These are phyloP conservation scores for Ateles fusciceps DNA, from an alignment of 2,797 vertebrate species.

Conservation along the genomic window DNA sequence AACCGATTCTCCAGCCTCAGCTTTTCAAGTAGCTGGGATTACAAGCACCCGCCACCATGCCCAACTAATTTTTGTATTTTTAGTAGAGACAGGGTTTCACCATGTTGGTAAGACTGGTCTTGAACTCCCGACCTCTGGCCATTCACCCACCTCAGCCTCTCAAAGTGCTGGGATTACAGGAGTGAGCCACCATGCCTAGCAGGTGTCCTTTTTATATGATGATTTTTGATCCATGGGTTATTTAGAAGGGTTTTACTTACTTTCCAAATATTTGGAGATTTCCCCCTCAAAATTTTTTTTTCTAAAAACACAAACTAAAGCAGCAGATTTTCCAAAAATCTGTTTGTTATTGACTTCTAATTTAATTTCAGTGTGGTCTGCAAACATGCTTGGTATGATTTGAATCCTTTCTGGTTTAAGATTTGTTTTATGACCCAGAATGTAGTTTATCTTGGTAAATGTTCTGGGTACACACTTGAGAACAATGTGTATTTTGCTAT, in stretches of 20 bases:
- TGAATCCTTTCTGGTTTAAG: neutral
- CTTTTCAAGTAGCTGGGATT: no score
- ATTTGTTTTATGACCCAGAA: neutral
- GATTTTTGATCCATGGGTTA: neutral
- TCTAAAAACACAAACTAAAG: neutral
- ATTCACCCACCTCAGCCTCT: no score
- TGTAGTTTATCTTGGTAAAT: conserved; percentile 33
- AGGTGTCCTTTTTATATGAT: no score
- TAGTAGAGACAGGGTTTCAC: no score
- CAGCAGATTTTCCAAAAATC: neutral
- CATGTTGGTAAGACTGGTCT: no score
- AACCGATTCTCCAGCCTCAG: no score
- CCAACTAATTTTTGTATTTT: no score
- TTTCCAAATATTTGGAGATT: neutral
- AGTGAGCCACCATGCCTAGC: no score
- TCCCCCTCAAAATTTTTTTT: neutral
- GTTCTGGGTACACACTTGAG: neutral
- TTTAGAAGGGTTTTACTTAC: neutral
- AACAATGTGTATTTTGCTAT: neutral
- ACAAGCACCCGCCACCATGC: no score
- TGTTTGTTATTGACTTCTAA: neutral
- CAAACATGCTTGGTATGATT: neutral
- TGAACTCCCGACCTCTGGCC: no score
- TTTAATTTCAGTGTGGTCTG: neutral
- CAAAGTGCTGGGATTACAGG: no score